Base-by-base conservation (phyloP, 2,888 invertebrate species). In the Cryptophagus acutangulus region DNA sequence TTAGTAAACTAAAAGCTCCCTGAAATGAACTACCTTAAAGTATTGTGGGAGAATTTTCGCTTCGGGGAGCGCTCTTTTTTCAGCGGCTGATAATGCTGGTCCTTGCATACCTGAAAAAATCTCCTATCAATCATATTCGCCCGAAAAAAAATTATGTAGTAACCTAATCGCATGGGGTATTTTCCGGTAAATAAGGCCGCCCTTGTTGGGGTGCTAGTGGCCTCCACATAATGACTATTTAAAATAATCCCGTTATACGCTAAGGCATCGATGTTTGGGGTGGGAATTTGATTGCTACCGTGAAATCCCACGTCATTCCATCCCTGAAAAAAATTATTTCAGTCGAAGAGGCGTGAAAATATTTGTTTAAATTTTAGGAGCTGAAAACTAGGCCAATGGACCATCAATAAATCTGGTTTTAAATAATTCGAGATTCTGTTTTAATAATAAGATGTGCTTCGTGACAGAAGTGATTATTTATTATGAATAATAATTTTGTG, bases 281-380 rank as follows among this genome's bases (percentile, higher is more conserved):
- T 94, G 30, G 84, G 77, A 55, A 91, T 89, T 71, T 92, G 87
- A 52, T 84, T 76, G 1, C 86, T 85, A 0, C 93, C 93, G 58
- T 91, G 92, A 62, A 88, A 92, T 37, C 91, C 83, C 3, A 92
- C 85, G 66, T 93, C 93, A 62, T 92, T 87, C 83, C 89, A 91
- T 6, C 94, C 93, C 92, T 92, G 68, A n/a, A n/a, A n/a, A n/a
- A n/a, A n/a, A n/a, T n/a, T n/a, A n/a, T n/a, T n/a, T n/a, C n/a
- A n/a, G n/a, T n/a, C n/a, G n/a, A n/a, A n/a, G n/a, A n/a, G n/a
- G n/a, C n/a, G n/a, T n/a, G n/a, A n/a, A n/a, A n/a, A n/a, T n/a
- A n/a, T n/a, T n/a, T n/a, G n/a, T n/a, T n/a, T n/a, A n/a, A n/a
- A n/a, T n/a, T n/a, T n/a, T n/a, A n/a, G n/a, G n/a, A n/a, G n/a